Base-by-base conservation (phyloP, 2,888 invertebrate species). In the Pasiphila rectangulata region DNA sequence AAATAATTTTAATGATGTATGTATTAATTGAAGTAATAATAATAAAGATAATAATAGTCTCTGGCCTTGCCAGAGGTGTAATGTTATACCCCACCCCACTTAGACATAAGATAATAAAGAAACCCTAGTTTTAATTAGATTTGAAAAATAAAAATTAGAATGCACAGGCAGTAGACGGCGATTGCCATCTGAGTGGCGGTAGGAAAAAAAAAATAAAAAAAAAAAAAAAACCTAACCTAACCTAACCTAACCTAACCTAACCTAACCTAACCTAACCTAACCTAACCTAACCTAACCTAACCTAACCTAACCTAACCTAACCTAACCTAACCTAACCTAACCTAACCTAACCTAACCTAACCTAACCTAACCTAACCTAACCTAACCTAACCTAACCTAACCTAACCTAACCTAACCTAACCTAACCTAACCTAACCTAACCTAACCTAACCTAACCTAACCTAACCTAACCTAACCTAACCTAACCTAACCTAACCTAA, bases 371-470 rank as follows among this genome's bases (percentile, higher is more conserved):
- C 37, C 30, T 29, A 37, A 23, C 32, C 48, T 34, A 34, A 43
- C 37, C 24, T 24, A 37, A 23, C 37, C 37, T 24, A 24, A 37
- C 23, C 37, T 24, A 24, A 37, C 38, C 39, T 48, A 49, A 46
- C 48, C 55, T 40, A 49, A 55, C 48, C 55, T 48, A 51, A 51
- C 51, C 55, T 46, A 51, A 49, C 51, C 46, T 48, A 51, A 51
- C 51, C 51, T 49, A 54, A 54, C 51, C 51, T 54, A 54, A 54
- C 51, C 51, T 54, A 54, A 54, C 51, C 54, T 54, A 51, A 51
- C 54, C 54, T 54, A 51, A 51, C 54, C 51, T 51, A 51, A 51
- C 54, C 51, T 51, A 51, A 51, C 51, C 54, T 37, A 43, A 51
- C 50, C 51, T 48, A 51, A 51, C 47, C 51, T 51, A 48, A 54